Evolutionary conservation across 2,113 vertebrate genomes (phyloP).

Genomic region (Dipodomys spectabilis): DNA sequence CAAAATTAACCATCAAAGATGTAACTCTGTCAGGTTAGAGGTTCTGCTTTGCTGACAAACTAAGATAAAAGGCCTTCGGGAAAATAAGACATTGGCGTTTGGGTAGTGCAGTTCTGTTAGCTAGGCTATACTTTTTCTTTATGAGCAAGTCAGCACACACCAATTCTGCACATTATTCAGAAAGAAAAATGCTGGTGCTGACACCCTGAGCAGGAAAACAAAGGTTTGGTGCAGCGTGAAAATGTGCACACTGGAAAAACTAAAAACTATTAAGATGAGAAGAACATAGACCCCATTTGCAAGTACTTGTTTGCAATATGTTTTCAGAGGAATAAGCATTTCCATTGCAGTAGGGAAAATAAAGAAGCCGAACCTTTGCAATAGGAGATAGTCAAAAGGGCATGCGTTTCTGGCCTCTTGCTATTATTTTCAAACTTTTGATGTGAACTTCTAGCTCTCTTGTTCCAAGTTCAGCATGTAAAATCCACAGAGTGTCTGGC

Average conservation of each 20-base stretch:
- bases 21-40: slow-evolving; percentile 73
- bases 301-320: slow-evolving; percentile 71
- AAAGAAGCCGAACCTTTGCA: slow-evolving; percentile 35
- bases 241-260: slow-evolving; percentile 65
- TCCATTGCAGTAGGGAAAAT: slow-evolving; percentile 68
- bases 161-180: slow-evolving; percentile 86
- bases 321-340: slow-evolving; percentile 79
- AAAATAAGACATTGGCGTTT: slow-evolving; percentile 83
- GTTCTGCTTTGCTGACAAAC: slow-evolving; percentile 81
- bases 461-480: background rate
- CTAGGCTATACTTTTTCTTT: slow-evolving; percentile 83
- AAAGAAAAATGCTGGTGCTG: slow-evolving; percentile 85
- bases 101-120: slow-evolving; percentile 74
- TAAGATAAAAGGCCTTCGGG: slow-evolving; percentile 85
- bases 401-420: background rate
- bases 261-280: slow-evolving; percentile 71
- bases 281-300: slow-evolving; percentile 81
- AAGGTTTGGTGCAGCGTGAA: slow-evolving; percentile 79
- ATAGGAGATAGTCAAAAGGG: background rate
- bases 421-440: background rate
- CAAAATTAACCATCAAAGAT: slow-evolving; percentile 77
- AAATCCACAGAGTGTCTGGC: background rate
- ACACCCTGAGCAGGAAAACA: slow-evolving; percentile 79
- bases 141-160: slow-evolving; percentile 83
- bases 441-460: background rate